Conservation (phyloP, 2,888 invertebrate species). For the Dasypogon diadema region DNA sequence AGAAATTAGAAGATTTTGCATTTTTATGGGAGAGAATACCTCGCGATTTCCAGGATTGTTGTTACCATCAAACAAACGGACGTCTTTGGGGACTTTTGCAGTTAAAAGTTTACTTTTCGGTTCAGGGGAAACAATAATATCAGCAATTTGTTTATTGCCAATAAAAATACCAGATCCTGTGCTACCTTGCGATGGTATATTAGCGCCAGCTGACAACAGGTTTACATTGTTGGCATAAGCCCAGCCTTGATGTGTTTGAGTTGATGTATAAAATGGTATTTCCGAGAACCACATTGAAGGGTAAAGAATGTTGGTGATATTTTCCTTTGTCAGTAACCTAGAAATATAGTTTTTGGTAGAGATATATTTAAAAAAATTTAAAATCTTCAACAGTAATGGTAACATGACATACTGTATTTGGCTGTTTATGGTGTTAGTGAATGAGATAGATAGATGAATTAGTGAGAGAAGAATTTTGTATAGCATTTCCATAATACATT, state of each 20-base stretch:
- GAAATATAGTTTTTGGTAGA: background rate
- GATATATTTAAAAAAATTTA: background rate
- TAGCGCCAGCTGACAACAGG: constrained; percentile 79
- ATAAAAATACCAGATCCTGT: constrained; percentile 83
- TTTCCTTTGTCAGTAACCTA: constrained; percentile 54
- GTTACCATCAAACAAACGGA: background rate
- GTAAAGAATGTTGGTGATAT: constrained; percentile 67
- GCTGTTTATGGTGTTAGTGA: no score
- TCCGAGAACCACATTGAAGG: constrained; percentile 87
- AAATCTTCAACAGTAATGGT: no score
- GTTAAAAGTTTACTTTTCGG: constrained; percentile 60
- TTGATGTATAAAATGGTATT: constrained; percentile 79
- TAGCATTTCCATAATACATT: no score
- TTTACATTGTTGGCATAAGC: constrained; percentile 77
- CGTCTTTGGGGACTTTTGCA: constrained; percentile 53
- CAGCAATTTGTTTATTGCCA: constrained; percentile 66
- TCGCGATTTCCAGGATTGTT: background rate
- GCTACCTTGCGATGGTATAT: constrained; percentile 73
- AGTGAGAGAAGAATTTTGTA: no score
- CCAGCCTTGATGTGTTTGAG: constrained; percentile 79
- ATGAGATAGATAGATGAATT: no score
- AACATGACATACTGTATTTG: no score
- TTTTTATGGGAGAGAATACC: constrained; percentile 21
- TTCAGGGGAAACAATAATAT: constrained; percentile 58
- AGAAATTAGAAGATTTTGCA: constrained; percentile 23